These are phyloP conservation scores for Limenitis arthemis DNA, from an alignment of 2,888 invertebrate species.

Conservation along the genomic window DNA sequence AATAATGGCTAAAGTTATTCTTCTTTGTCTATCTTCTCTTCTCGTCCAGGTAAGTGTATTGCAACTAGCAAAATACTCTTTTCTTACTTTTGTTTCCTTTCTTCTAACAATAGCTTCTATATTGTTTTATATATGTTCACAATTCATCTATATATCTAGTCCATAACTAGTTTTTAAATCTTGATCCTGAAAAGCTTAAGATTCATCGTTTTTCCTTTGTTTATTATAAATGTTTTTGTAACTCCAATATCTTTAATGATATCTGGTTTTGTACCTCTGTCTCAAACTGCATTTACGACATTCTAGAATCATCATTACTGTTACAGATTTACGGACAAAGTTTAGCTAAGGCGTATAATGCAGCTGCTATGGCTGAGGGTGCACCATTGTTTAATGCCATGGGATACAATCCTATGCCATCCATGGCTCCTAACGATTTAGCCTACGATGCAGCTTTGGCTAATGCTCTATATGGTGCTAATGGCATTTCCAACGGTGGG, in stretches of 20 bases:
- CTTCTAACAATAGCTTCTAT: background rate
- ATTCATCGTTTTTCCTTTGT: background rate
- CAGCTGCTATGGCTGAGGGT: too few species aligned
- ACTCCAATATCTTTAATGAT: too few species aligned
- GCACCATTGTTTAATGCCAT: background rate
- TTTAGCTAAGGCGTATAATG: too few species aligned
- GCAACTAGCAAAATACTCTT: background rate
- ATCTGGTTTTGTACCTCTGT: too few species aligned
- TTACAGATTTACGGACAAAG: too few species aligned
- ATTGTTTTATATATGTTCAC: background rate
- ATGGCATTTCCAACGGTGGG: constrained; percentile 18
- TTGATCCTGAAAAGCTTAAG: too few species aligned
- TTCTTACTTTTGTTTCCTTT: background rate
- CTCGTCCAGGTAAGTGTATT: background rate
- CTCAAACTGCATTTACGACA: too few species aligned
- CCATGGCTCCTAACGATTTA: constrained; percentile 2
- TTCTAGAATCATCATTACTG: too few species aligned
- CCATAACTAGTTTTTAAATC: too few species aligned
- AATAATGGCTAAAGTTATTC: background rate
- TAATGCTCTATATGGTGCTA: background rate
- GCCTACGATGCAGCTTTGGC: constrained; percentile 22
- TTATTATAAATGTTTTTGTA: background rate
- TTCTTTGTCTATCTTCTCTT: background rate
- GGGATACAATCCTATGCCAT: background rate
- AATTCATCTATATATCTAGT: too few species aligned